These are phyloP conservation scores for Ichneumoninae sp. DNA, from an alignment of 2,888 invertebrate species.

Conservation along the genomic window DNA sequence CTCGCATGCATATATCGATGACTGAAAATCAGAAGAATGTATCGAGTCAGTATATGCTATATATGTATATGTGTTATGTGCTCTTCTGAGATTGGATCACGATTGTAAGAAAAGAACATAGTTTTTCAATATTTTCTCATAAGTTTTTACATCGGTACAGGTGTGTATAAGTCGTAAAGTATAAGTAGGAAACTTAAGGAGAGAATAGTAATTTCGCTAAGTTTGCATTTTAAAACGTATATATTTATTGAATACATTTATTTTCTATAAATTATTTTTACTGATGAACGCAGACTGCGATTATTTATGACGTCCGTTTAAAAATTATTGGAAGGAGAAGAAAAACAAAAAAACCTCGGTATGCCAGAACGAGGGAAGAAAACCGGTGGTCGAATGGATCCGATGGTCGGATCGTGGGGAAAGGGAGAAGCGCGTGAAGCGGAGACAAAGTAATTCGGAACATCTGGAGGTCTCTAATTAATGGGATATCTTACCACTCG, in stretches of 20 bases:
- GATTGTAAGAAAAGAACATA: no score
- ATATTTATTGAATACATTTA: background rate
- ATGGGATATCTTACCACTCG: conserved; percentile 79
- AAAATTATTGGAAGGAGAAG: conserved; percentile 30
- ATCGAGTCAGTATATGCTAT: background rate
- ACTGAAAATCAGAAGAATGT: background rate
- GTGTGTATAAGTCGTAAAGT: no score
- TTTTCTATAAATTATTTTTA: conserved; percentile 5
- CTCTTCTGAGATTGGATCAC: background rate
- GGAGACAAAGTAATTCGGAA: conserved; percentile 81
- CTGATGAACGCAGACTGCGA: background rate
- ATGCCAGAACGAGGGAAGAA: conserved; percentile 21
- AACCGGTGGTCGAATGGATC: conserved; percentile 59
- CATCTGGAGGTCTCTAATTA: conserved; percentile 82
- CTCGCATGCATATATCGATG: background rate
- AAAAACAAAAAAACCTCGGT: conserved; percentile 55
- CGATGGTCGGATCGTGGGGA: conserved; percentile 44
- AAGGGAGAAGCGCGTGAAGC: conserved; percentile 56
- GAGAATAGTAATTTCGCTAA: no score
- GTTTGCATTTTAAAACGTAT: no score
- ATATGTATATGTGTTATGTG: background rate
- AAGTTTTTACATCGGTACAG: no score
- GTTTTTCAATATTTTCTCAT: no score
- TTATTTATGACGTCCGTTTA: background rate
- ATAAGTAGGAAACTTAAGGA: no score